Evolutionary conservation across 1,140 invertebrate genomes (phyloP), one percentile per base, ranked within the genome.

Genomic region (Plutomurus gul): DNA sequence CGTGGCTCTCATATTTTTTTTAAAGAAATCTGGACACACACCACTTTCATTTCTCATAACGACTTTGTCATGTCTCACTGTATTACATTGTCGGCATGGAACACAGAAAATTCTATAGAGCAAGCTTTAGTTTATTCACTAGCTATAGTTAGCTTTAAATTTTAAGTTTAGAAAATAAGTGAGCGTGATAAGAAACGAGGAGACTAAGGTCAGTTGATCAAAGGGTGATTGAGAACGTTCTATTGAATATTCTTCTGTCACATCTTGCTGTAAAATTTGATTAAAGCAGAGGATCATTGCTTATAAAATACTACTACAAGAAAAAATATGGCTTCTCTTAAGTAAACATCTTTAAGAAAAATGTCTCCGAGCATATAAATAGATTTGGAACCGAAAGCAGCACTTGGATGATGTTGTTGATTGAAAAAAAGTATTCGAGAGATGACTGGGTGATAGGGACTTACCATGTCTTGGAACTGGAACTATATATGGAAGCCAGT

Each of bases 241-340:
- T 33, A 65, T 65, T 65, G 56, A 65, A 25, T 25, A 65, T 65
- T 65, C 36, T 16, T n/a, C 30, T 65, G 56, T 27, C 20, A 20
- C 56, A 78, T 72, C 27, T 78, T 43, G 47, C 30, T 74, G 71
- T 74, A 47, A 78, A 78, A 78, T 78, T 74, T 78, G 46, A 78
- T 78, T 74, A 72, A 78, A 65, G 77, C n/a, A 74, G 49, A 51
- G 60, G 36, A 43, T 33, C 51, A 70, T 40, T 10, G 7, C 39
- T 43, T 43, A 43, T 2, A 43, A 43, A 43, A 13, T 77, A 40
- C 25, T 40, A 25, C 13, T 56, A 74, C 22, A 60, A 39, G 37
- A 75, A 74, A 78, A 78, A 16, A 20, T 74, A 46, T 74, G n/a
- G 20, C 16, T 25, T 16, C 22, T 78, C 49, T 74, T 73, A 73